These are phyloP conservation scores for Tetramorium alpestre DNA, from an alignment of 1,140 invertebrate species.

Conservation along the genomic window DNA sequence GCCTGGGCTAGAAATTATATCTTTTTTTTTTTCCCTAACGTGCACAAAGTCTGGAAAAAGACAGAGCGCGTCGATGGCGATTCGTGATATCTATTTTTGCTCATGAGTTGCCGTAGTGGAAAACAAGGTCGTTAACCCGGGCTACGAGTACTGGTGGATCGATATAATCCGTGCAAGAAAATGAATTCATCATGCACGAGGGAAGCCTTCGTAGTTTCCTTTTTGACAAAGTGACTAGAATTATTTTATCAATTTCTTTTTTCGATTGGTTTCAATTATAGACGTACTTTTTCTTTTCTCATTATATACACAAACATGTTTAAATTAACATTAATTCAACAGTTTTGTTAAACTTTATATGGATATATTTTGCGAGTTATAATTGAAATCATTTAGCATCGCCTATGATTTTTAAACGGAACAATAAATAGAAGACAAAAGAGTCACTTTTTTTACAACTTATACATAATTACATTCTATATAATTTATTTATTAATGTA, in stretches of 20 bases:
- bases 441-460: not conserved
- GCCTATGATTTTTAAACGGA: not conserved
- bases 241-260: slow-evolving; percentile 2
- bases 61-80: slow-evolving; percentile 35
- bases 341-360: not conserved
- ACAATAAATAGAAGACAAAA: not conserved
- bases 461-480: not conserved
- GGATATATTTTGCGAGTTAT: not conserved
- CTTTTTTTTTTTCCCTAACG: slow-evolving; percentile 11
- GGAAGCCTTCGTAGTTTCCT: slow-evolving; percentile 4
- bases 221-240: not conserved
- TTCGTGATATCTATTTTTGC: slow-evolving; percentile 56
- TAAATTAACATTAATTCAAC: not conserved
- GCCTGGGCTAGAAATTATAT: slow-evolving; percentile 13
- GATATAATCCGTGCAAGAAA: slow-evolving; percentile 53
- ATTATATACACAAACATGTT: not conserved
- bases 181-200: slow-evolving; percentile 42
- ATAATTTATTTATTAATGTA: not conserved
- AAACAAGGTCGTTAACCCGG: slow-evolving; percentile 57
- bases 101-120: slow-evolving; percentile 52
- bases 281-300: not conserved
- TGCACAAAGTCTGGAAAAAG: slow-evolving; percentile 39
- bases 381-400: slow-evolving; percentile 6
- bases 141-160: slow-evolving; percentile 38
- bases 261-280: slow-evolving; percentile 20